These are phyloP conservation scores for Agrotis exclamationis DNA, from an alignment of 2,888 invertebrate genomes.

Conservation along the genomic window DNA sequence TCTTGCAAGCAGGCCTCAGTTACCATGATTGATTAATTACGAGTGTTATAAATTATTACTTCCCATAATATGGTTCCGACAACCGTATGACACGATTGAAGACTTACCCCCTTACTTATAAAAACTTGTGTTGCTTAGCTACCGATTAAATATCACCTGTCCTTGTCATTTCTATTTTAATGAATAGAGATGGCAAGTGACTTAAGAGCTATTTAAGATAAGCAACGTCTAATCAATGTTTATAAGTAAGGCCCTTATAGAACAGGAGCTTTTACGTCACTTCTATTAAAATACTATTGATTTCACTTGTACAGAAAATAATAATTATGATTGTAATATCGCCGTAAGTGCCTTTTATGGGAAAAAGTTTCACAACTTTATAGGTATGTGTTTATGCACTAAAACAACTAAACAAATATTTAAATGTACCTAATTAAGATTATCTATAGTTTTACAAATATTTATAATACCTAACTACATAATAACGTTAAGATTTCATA, in stretches of 20 bases:
- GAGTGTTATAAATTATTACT: too few relatives aligned
- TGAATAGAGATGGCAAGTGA: too few relatives aligned
- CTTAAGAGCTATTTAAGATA: too few relatives aligned
- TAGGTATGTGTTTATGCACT: slow-evolving; percentile 14
- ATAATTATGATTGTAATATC: neutral
- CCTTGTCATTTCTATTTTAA: too few relatives aligned
- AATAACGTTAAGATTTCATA: slow-evolving; percentile 21
- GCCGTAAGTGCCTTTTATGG: slow-evolving; percentile 64
- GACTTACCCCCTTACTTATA: too few relatives aligned
- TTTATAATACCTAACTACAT: neutral
- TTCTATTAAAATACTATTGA: too few relatives aligned
- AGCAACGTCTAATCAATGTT: too few relatives aligned
- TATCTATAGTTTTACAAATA: slow-evolving; percentile 21
- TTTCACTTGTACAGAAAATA: neutral
- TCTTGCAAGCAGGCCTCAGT: neutral
- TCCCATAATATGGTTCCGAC: neutral
- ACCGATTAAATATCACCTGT: too few relatives aligned
- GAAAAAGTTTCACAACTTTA: slow-evolving; percentile 7
- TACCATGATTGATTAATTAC: neutral
- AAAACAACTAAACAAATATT: neutral
- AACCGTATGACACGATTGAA: neutral
- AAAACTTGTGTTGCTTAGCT: too few relatives aligned
- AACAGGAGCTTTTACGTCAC: neutral
- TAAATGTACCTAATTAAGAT: neutral
- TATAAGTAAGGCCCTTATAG: too few relatives aligned